Evolutionary conservation across 2,113 vertebrate species (phyloP).

Genomic region (Silurus glanis): DNA sequence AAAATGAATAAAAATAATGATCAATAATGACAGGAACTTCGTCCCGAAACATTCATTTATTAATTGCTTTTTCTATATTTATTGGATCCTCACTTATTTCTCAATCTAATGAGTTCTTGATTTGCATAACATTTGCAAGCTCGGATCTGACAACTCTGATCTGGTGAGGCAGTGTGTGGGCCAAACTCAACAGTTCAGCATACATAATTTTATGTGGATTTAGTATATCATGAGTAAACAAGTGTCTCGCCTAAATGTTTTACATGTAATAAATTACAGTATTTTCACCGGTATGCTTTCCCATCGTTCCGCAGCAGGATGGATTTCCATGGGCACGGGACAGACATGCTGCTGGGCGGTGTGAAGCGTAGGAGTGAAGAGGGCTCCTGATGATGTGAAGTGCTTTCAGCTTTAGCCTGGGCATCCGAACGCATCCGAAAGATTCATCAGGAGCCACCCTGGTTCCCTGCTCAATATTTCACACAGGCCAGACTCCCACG

Average conservation of each 20-base stretch:
- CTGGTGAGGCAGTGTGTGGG: background rate
- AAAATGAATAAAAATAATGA: background rate
- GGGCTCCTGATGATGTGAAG: constrained; percentile 19
- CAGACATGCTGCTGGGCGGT: background rate
- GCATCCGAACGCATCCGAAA: constrained; percentile 45
- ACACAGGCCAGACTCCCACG: constrained; percentile 43
- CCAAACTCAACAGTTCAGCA: background rate
- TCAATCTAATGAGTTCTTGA: background rate
- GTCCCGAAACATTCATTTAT: background rate
- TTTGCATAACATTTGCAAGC: background rate
- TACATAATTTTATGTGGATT: background rate
- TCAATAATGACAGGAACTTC: background rate
- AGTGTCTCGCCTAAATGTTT: background rate
- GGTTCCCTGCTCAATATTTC: constrained; percentile 56
- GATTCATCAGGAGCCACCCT: constrained; percentile 44
- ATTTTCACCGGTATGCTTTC: background rate
- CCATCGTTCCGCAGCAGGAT: background rate
- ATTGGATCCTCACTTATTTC: background rate
- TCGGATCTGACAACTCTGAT: background rate
- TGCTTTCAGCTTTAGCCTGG: constrained; percentile 35
- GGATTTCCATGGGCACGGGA: background rate
- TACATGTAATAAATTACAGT: background rate
- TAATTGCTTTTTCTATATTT: background rate
- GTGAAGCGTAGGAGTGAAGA: background rate
- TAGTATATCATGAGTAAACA: background rate